Conservation (phyloP, 2,113 vertebrate species). For the Anguilla japonica region DNA sequence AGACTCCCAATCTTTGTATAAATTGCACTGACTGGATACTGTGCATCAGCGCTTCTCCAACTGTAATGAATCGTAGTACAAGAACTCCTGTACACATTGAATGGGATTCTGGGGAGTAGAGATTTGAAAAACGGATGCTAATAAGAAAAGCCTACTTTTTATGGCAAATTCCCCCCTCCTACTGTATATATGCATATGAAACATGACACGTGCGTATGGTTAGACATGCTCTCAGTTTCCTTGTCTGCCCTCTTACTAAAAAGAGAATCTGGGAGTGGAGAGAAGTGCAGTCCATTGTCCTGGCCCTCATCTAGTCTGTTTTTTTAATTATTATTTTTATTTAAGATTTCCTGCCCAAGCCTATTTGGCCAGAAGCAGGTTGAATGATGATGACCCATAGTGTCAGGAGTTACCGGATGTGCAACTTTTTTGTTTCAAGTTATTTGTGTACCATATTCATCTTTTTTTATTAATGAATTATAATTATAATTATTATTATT, state of each 20-base stretch:
- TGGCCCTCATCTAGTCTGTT: slow-evolving; percentile 10
- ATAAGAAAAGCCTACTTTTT: slow-evolving; percentile 34
- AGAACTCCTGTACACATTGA: not conserved
- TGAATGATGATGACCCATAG: slow-evolving; percentile 47
- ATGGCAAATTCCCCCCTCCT: slow-evolving; percentile 24
- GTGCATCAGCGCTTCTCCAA: slow-evolving; percentile 3
- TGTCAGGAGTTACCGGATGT: slow-evolving; percentile 53
- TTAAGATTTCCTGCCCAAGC: slow-evolving; percentile 42
- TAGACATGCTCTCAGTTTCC: slow-evolving; percentile 23
- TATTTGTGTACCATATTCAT: slow-evolving; percentile 69
- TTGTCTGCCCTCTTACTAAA: slow-evolving; percentile 16
- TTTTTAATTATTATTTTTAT: slow-evolving; percentile 33
- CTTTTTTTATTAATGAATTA: slow-evolving; percentile 64
- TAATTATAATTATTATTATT: slow-evolving; percentile 54
- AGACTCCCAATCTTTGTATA: slow-evolving; percentile 3
- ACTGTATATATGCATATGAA: slow-evolving; percentile 37
- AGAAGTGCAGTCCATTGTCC: slow-evolving; percentile 42
- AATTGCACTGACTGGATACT: not conserved
- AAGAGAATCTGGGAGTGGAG: slow-evolving; percentile 35
- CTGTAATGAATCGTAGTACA: slow-evolving; percentile 1
- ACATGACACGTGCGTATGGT: slow-evolving; percentile 40
- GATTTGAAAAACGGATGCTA: slow-evolving; percentile 19
- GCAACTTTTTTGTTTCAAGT: slow-evolving; percentile 70
- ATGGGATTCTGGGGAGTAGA: slow-evolving; percentile 7
- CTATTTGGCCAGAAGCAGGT: slow-evolving; percentile 40